Percentiles rank a stretch among this genome's conserved stretches.
These are phyloP conservation scores for Chaetodon auriga DNA, from an alignment of 2,113 vertebrate genomes.

Conservation along the genomic window DNA sequence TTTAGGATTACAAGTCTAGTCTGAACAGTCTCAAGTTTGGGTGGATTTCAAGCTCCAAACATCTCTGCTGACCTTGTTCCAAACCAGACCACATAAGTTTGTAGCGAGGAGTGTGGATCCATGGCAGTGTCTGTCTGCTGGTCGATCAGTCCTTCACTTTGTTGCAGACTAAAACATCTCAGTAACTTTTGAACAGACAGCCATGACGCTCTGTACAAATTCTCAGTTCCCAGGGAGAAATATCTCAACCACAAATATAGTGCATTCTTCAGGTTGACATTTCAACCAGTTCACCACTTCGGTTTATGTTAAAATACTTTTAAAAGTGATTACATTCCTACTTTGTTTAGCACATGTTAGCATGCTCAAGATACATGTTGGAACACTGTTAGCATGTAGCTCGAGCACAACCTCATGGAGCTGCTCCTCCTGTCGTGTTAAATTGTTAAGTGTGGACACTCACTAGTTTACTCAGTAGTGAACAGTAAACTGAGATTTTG, in stretches of 20 bases:
- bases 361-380: neutral
- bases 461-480: neutral
- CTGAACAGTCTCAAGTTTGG: neutral
- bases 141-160: no score
- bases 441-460: neutral
- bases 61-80: neutral
- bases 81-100: neutral
- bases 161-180: no score
- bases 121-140: no score
- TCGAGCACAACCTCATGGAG: neutral
- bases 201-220: no score
- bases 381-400: neutral
- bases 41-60: neutral
- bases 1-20: neutral
- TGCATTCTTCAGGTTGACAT: neutral
- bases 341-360: neutral
- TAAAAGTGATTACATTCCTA: neutral
- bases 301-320: no score
- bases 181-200: no score
- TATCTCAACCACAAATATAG: no score
- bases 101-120: neutral
- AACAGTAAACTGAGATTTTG: neutral
- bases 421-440: neutral
- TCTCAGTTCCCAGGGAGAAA: neutral
- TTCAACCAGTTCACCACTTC: neutral